Evolutionary conservation across 1,140 invertebrate species (phyloP), one percentile per base, ranked within the genome.

Genomic region (Drosophila novamexicana): DNA sequence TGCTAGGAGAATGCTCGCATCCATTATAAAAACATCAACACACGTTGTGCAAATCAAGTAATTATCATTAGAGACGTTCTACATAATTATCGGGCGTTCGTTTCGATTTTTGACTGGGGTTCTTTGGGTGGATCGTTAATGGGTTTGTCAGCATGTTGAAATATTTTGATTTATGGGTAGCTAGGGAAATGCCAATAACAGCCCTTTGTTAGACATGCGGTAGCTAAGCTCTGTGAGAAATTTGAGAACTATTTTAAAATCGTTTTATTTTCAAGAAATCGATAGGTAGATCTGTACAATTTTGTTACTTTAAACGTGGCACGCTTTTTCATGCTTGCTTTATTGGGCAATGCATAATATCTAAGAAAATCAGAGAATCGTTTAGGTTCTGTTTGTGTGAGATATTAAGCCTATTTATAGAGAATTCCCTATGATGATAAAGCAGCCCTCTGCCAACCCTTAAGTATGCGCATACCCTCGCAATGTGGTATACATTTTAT

Each of bases 21-120:
- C 66, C 80, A 84, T 88, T 88, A 81, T 89, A 84, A 72, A 88
- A 88, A 88, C 80, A 89, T 88, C 79, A 83, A 83, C 84, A 88
- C 73, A 89, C 80, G 72, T 79, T 83, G 83, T 80, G 84, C 77
- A 89, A 88, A 88, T 88, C 83, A 89, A 88, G 84, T 81, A 89
- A 88, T 88, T 88, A 88, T 75, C 79, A 72, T 68, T 71, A 75
- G 56, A 88, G 65, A 88, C 62, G 75, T 83, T 84, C 76, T 68
- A 77, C 83, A 77, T 83, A 88, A 88, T 88, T 89, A 88, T 88
- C 84, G 72, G 68, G 62, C 59, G 62, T 70, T 79, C 37, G 32
- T 1, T 36, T 40, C 36, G 12, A 62, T 45, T 7, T 69, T 2
- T 14, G 9, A 1, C 29, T 71, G 65, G 72, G 77, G 66, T 73